These are phyloP conservation scores for Aspidiotus rigidus DNA, from an alignment of 2,888 invertebrate species.

Conservation along the genomic window DNA sequence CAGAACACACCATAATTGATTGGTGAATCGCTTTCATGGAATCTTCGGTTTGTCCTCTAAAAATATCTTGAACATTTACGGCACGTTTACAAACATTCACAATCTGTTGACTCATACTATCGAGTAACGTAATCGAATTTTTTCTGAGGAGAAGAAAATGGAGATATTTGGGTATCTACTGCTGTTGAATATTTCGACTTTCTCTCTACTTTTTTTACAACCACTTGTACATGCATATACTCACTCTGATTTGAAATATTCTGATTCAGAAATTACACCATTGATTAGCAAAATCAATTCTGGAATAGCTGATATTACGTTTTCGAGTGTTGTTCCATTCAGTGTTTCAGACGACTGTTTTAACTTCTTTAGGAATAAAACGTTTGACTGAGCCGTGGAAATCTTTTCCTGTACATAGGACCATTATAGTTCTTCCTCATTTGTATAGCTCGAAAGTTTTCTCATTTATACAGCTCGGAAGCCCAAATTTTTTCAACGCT, in stretches of 20 bases:
- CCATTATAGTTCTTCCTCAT: neutral
- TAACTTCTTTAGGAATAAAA: neutral
- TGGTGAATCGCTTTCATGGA: slow-evolving; percentile 4
- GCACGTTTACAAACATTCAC: slow-evolving; percentile 7
- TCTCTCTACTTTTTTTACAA: neutral
- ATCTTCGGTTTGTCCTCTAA: slow-evolving; percentile 8
- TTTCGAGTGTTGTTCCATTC: slow-evolving; percentile 6
- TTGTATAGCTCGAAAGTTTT: too few relatives aligned
- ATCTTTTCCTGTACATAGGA: slow-evolving; percentile 2
- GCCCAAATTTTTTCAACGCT: too few relatives aligned
- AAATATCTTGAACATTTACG: slow-evolving; percentile 8
- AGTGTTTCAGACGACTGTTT: slow-evolving; percentile 9
- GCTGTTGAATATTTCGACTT: neutral
- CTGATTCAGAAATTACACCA: neutral
- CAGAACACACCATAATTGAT: neutral
- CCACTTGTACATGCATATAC: neutral
- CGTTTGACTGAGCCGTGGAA: neutral
- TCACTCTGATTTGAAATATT: neutral
- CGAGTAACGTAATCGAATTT: slow-evolving; percentile 3
- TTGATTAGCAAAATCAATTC: slow-evolving; percentile 5
- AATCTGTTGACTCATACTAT: slow-evolving; percentile 18
- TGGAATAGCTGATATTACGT: neutral
- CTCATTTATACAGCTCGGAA: too few relatives aligned
- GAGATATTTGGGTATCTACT: neutral
- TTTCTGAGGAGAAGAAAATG: slow-evolving; percentile 1